Percentiles rank a stretch among this genome's conserved stretches.
These are phyloP conservation scores for Echinops telfairi DNA, from an alignment of 2,113 vertebrate genomes.

Conservation along the genomic window DNA sequence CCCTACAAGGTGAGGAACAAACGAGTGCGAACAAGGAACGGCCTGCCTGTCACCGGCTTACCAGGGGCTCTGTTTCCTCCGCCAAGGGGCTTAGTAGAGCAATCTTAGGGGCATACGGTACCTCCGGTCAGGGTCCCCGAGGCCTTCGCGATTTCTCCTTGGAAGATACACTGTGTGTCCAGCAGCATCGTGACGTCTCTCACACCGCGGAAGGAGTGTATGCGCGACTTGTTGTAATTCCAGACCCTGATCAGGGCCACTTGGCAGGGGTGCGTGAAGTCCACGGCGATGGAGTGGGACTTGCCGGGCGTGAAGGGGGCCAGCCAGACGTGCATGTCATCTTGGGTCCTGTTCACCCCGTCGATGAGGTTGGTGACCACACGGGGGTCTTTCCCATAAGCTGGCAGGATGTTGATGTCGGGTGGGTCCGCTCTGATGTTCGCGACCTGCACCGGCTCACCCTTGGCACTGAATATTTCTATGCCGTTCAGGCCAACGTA, in stretches of 20 bases:
- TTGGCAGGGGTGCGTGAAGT: conserved; percentile 91
- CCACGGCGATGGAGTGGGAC: conserved; percentile 90
- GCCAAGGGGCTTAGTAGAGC: background rate
- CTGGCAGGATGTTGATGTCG: conserved; percentile 95
- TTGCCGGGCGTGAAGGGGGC: conserved; percentile 94
- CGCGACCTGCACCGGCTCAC: conserved; percentile 90
- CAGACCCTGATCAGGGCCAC: conserved; percentile 97
- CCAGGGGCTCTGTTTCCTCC: background rate
- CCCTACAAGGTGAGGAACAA: background rate
- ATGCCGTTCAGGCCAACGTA: conserved; percentile 97
- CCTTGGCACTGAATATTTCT: conserved; percentile 95
- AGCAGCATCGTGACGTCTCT: conserved; percentile 94
- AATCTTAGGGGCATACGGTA: conserved; percentile 75
- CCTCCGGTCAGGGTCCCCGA: conserved; percentile 95
- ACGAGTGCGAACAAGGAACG: background rate
- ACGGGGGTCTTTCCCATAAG: conserved; percentile 94
- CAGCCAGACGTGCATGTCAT: conserved; percentile 99
- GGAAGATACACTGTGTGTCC: conserved; percentile 93
- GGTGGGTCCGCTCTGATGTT: conserved; percentile 93
- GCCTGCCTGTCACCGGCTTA: background rate
- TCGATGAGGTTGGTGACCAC: conserved; percentile 93
- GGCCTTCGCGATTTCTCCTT: conserved; percentile 98
- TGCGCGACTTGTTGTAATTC: conserved; percentile 99
- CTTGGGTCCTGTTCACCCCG: conserved; percentile 95
- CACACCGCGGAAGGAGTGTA: conserved; percentile 96